Percentiles rank a stretch among this genome's conserved stretches.
Conservation (phyloP, 2,888 invertebrate species). For the Drosophila mayaguana region DNA sequence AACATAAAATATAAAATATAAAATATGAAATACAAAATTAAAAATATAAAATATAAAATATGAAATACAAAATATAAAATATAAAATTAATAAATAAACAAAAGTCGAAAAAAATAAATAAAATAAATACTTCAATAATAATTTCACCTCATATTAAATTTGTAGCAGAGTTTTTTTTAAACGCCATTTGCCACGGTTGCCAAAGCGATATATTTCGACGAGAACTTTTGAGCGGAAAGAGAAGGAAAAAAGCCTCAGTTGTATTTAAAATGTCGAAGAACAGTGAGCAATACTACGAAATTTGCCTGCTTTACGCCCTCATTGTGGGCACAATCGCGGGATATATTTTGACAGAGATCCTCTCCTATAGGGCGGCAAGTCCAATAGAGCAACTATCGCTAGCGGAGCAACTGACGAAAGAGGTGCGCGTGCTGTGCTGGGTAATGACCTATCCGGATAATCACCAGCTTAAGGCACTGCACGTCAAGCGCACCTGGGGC, state of each 20-base stretch:
- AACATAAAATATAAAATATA: background rate
- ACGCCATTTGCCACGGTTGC: background rate
- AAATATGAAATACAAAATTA: background rate
- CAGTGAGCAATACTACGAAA: background rate
- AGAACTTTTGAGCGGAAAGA: background rate
- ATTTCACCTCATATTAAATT: background rate
- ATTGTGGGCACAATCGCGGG: background rate
- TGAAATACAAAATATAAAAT: background rate
- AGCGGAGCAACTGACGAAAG: background rate
- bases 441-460: background rate
- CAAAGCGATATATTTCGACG: background rate
- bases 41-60: background rate
- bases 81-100: background rate
- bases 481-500: constrained; percentile 3
- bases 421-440: background rate
- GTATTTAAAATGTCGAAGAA: background rate
- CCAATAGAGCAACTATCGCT: background rate
- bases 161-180: background rate
- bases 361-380: background rate
- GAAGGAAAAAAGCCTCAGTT: background rate
- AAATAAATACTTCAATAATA: background rate
- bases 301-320: background rate
- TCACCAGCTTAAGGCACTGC: background rate
- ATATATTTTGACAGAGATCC: background rate
- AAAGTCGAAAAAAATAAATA: background rate